A percentile compares a stretch with the other conserved stretches of the same genome.
phyloP scores from a whole-genome alignment of 1,140 invertebrate genomes.

The Cydia splendana region DNA sequence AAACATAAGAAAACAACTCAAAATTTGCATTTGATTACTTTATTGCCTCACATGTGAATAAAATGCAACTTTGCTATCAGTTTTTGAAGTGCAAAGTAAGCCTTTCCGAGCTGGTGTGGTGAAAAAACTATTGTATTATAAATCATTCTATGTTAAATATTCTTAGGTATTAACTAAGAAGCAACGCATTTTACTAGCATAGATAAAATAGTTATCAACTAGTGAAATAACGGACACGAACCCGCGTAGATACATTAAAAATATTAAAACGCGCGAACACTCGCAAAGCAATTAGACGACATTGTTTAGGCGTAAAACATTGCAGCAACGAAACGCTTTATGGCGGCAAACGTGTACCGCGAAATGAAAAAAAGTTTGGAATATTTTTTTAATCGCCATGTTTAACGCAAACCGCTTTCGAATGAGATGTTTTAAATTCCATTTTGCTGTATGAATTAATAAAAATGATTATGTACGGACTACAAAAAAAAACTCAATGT shows the following conservation, averaged over 20 bases:
- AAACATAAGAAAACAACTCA: no score
- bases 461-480: background rate
- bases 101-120: no score
- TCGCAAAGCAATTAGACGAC: constrained; percentile 26
- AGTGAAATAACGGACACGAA: background rate
- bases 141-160: no score
- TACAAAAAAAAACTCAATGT: background rate
- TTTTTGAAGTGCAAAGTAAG: no score
- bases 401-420: background rate
- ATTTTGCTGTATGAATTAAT: background rate
- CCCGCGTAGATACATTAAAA: constrained; percentile 17
- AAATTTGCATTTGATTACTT: no score
- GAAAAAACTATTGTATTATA: no score
- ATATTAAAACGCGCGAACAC: constrained; percentile 27
- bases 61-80: no score
- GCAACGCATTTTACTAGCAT: no score
- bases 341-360: constrained; percentile 2
- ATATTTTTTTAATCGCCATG: constrained; percentile 29
- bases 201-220: no score
- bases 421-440: constrained; percentile 27
- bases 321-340: constrained; percentile 25
- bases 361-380: constrained; percentile 14
- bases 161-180: no score
- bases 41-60: no score
- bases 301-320: constrained; percentile 32